phyloP scores from a whole-genome alignment of 2,113 vertebrate genomes.

The Pseudonaja textilis region DNA sequence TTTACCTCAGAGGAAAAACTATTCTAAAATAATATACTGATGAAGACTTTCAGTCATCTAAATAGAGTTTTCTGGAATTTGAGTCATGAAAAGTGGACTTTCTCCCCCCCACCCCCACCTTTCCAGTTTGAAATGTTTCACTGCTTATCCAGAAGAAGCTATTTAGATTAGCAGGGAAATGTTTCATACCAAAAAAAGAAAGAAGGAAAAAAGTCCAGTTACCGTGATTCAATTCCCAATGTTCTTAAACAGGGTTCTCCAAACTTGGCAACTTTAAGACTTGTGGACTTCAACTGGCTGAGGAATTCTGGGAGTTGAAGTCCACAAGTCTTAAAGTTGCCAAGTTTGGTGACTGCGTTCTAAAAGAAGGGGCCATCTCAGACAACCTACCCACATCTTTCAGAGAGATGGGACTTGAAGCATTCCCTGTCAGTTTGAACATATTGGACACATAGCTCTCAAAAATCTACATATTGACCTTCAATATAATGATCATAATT shows the following conservation, averaged over 20 bases:
- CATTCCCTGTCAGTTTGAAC: background rate
- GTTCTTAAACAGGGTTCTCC: background rate
- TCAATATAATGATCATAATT: conserved; percentile 16
- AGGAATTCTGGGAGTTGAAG: too few species aligned
- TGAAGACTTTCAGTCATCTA: background rate
- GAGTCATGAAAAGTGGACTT: background rate
- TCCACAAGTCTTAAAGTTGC: too few species aligned
- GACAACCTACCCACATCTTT: background rate
- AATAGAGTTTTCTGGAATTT: background rate
- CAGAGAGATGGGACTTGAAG: background rate
- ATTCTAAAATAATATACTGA: background rate
- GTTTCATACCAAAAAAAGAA: background rate
- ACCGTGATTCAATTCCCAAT: background rate
- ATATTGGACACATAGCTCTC: background rate
- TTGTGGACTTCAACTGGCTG: background rate
- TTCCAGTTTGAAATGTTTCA: background rate
- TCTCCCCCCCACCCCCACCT: too few species aligned
- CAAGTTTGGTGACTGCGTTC: background rate
- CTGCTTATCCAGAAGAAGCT: background rate
- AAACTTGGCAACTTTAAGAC: background rate
- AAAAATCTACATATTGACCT: conserved; percentile 41
- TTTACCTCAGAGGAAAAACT: background rate
- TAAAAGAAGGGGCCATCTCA: background rate
- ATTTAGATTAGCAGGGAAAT: background rate
- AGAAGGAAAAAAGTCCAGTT: background rate